These are phyloP conservation scores for Tringa solitaria DNA, from an alignment of 2,113 vertebrate genomes.

Conservation along the genomic window DNA sequence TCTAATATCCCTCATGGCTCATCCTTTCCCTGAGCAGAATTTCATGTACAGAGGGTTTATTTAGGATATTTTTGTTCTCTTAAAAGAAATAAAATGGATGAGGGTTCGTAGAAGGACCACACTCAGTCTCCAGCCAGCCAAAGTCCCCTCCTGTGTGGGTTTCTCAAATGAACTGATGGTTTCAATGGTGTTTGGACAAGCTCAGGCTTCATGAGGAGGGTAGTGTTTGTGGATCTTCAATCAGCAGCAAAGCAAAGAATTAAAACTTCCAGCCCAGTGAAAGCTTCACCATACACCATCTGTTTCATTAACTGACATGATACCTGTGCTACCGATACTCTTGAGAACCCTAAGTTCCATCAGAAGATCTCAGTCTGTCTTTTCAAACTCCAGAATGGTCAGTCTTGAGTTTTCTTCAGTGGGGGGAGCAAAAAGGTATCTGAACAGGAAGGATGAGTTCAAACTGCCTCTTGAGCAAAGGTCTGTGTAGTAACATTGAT, in stretches of 20 bases:
- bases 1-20: not conserved
- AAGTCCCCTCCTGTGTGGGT: rapidly evolving
- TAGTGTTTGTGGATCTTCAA: not conserved
- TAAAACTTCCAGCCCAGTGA: not conserved
- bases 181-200: not conserved
- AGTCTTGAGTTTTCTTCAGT: not conserved
- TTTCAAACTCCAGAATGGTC: not conserved
- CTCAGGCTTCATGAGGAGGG: not conserved
- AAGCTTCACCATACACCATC: not conserved
- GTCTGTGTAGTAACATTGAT: not conserved
- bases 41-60: not conserved
- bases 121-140: not conserved
- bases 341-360: not conserved
- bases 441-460: not conserved
- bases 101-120: not conserved
- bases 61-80: not conserved
- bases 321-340: not conserved
- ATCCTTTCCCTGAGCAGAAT: not conserved
- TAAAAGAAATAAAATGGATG: not conserved
- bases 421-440: not conserved
- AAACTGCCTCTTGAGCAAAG: not conserved
- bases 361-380: not conserved
- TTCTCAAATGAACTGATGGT: not conserved
- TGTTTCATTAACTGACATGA: not conserved
- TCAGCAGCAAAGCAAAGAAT: not conserved